A percentile compares a stretch with the other conserved stretches of the same genome.
phyloP scores from a whole-genome alignment of 2,113 vertebrate genomes.

The Phyllopteryx taeniolatus region DNA sequence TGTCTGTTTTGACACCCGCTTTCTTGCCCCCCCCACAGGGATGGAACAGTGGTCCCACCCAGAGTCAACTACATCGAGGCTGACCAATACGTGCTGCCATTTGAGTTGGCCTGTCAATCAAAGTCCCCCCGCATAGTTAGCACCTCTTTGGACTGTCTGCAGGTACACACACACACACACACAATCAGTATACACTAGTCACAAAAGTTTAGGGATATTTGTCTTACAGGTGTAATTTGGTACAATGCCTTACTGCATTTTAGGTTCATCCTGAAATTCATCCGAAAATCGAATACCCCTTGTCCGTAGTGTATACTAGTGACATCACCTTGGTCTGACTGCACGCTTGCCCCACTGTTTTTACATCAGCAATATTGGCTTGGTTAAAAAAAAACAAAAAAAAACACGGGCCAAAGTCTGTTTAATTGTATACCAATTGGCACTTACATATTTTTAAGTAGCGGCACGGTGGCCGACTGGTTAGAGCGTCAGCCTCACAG shows the following conservation, averaged over 20 bases:
- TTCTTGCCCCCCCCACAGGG: constrained; percentile 65
- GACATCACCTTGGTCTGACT: no score
- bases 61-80: constrained; percentile 97
- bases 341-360: background rate
- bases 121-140: constrained; percentile 95
- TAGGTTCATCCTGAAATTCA: background rate
- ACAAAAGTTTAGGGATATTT: background rate
- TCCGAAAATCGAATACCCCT: background rate
- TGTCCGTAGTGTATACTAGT: background rate
- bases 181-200: background rate
- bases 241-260: background rate
- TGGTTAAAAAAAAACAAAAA: no score
- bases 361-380: no score
- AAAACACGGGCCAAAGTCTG: no score
- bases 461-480: no score
- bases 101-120: constrained; percentile 95
- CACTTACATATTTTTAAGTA: no score
- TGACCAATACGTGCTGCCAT: constrained; percentile 95
- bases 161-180: constrained; percentile 69
- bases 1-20: background rate
- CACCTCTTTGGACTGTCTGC: constrained; percentile 93
- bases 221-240: no score
- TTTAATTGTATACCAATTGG: no score
- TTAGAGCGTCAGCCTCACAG: no score
- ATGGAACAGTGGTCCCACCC: constrained; percentile 81